Percentiles rank a stretch among this genome's conserved stretches.
Conservation (phyloP, 2,113 vertebrate genomes). For the Pedionomus torquatus region DNA sequence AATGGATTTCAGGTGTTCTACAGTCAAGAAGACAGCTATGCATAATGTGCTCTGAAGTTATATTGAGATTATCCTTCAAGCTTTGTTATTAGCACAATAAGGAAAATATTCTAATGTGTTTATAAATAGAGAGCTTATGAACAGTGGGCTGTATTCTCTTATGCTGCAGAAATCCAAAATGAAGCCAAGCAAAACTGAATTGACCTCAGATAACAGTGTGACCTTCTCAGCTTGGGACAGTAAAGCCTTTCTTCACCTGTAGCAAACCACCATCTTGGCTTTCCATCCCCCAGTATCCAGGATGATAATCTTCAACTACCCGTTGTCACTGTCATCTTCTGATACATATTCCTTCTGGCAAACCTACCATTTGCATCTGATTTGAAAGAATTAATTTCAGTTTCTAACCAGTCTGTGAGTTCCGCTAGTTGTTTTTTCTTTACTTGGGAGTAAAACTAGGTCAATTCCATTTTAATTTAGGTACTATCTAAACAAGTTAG, state of each 20-base stretch:
- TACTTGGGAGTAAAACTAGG: background rate
- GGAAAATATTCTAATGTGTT: background rate
- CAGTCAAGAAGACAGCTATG: background rate
- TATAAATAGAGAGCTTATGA: background rate
- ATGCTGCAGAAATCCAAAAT: background rate
- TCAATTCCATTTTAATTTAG: background rate
- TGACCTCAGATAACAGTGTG: background rate
- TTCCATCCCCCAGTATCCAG: background rate
- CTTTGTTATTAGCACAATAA: background rate
- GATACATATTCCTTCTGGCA: background rate
- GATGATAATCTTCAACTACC: background rate
- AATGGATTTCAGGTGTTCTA: background rate
- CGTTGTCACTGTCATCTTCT: background rate
- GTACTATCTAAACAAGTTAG: accelerated
- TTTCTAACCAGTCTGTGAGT: background rate
- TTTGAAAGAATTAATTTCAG: background rate
- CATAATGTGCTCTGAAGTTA: background rate
- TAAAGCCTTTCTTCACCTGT: background rate
- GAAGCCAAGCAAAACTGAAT: background rate
- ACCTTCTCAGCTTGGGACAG: background rate
- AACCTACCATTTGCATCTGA: background rate
- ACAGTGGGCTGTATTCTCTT: background rate
- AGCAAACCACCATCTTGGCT: background rate
- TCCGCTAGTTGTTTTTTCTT: background rate
- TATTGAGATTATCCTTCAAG: background rate